Conservation (phyloP, 2,888 invertebrate genomes). For the Drosophila demipolita region DNA sequence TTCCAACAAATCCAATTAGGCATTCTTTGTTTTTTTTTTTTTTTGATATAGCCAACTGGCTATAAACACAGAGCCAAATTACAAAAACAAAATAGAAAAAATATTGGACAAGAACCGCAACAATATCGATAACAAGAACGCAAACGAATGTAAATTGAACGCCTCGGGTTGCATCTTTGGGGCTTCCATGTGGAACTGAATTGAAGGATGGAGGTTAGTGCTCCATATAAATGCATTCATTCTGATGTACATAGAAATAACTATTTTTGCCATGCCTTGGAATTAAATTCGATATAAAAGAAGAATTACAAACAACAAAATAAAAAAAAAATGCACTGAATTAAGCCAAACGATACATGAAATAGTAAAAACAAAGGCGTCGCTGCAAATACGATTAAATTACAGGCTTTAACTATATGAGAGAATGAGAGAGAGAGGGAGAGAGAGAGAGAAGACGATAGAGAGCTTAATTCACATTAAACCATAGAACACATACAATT, state of each 20-base stretch:
- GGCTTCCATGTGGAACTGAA: constrained; percentile 49
- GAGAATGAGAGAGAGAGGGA: constrained; percentile 14
- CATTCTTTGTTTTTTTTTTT: constrained; percentile 21
- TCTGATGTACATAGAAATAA: constrained; percentile 43
- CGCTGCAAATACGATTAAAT: constrained; percentile 77
- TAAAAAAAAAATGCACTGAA: constrained; percentile 55
- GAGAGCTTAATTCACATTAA: constrained; percentile 60
- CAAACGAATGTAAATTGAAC: constrained; percentile 60
- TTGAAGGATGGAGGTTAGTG: neutral
- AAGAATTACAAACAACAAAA: constrained; percentile 45
- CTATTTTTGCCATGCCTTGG: constrained; percentile 79
- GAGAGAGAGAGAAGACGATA: neutral
- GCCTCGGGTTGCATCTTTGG: constrained; percentile 58
- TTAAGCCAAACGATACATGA: constrained; percentile 50
- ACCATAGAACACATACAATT: constrained; percentile 58
- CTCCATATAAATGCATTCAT: constrained; percentile 58
- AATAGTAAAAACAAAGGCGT: constrained; percentile 64
- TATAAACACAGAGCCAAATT: constrained; percentile 44
- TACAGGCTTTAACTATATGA: constrained; percentile 66
- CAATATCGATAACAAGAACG: constrained; percentile 51
- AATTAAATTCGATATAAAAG: constrained; percentile 63
- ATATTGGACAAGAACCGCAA: constrained; percentile 27
- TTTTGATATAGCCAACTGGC: constrained; percentile 52
- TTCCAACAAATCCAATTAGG: constrained; percentile 64
- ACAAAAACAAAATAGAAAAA: constrained; percentile 12